These are phyloP conservation scores for Diogma glabrata DNA, from an alignment of 2,888 invertebrate genomes.

Conservation along the genomic window DNA sequence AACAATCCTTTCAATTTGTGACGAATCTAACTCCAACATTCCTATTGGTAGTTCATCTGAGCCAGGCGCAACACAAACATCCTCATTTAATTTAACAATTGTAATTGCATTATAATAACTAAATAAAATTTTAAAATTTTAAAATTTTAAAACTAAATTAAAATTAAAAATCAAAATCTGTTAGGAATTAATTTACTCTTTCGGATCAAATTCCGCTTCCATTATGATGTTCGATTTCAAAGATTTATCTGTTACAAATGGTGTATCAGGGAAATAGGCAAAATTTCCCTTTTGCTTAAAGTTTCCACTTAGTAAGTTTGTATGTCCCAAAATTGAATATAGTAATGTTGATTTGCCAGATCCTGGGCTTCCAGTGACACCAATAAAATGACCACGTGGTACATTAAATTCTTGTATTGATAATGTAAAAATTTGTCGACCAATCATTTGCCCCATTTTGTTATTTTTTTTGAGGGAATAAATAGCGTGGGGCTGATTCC, in stretches of 20 bases:
- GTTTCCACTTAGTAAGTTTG: constrained; percentile 11
- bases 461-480: constrained; percentile 4
- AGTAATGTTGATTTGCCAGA: constrained; percentile 14
- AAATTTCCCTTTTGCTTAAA: constrained; percentile 12
- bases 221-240: constrained; percentile 14
- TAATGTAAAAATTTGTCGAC: background rate
- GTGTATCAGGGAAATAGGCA: constrained; percentile 14
- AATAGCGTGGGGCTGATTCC: background rate
- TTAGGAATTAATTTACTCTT: background rate
- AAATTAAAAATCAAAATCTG: background rate
- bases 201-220: constrained; percentile 12
- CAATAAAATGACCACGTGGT: constrained; percentile 10
- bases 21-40: constrained; percentile 8
- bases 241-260: constrained; percentile 11
- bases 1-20: constrained; percentile 13
- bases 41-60: constrained; percentile 14
- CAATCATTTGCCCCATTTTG: constrained; percentile 3
- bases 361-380: constrained; percentile 11
- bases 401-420: constrained; percentile 12
- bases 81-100: constrained; percentile 11
- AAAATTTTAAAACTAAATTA: background rate
- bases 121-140: background rate
- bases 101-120: constrained; percentile 13
- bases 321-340: constrained; percentile 15
- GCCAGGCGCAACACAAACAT: constrained; percentile 6